A percentile compares a stretch with the other conserved stretches of the same genome.
phyloP scores from a whole-genome alignment of 1,140 invertebrate genomes.

The Caenorhabditis tropicalis region DNA sequence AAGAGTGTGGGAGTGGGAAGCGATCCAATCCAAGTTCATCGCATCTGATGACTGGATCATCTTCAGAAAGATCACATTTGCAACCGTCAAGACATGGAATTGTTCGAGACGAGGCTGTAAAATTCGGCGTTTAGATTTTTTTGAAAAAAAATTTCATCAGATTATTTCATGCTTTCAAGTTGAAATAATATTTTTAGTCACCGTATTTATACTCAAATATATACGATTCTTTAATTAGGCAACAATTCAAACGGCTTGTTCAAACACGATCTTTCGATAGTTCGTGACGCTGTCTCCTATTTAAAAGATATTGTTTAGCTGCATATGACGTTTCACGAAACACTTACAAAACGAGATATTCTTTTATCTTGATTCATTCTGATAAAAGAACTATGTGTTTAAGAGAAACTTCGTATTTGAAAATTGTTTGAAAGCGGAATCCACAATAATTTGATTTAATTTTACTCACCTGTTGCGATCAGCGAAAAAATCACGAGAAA shows the following conservation, averaged over 20 bases:
- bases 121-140: not conserved
- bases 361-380: too few relatives aligned
- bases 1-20: not conserved
- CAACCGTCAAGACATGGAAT: constrained; percentile 13
- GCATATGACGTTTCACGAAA: not conserved
- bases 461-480: not conserved
- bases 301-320: not conserved
- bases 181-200: too few relatives aligned
- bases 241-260: not conserved
- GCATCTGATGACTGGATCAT: constrained; percentile 28
- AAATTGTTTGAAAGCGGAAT: too few relatives aligned
- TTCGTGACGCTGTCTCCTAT: not conserved
- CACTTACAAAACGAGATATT: not conserved
- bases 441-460: not conserved
- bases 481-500: not conserved
- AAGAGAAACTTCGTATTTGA: too few relatives aligned
- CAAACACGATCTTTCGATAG: not conserved
- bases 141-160: too few relatives aligned
- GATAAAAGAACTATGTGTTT: too few relatives aligned
- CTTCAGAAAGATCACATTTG: not conserved
- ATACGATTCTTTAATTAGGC: not conserved
- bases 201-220: too few relatives aligned
- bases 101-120: not conserved
- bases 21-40: not conserved
- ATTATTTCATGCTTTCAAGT: too few relatives aligned